phyloP scores from a whole-genome alignment of 2,797 vertebrate genomes.

The Pseudotriccus pelzelni region DNA sequence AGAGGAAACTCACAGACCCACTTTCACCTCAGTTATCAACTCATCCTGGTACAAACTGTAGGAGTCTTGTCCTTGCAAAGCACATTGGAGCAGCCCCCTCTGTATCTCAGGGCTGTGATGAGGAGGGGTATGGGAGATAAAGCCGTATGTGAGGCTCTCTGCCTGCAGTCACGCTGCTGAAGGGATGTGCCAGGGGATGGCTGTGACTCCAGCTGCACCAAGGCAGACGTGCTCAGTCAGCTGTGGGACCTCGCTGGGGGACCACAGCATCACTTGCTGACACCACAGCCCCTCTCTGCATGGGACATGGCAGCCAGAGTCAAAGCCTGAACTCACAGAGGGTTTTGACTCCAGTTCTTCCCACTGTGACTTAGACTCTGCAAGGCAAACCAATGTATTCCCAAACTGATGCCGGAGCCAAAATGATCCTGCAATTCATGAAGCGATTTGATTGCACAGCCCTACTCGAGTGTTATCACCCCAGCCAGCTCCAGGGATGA shows the following conservation, averaged over 20 bases:
- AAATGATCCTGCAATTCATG: background rate
- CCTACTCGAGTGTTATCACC: background rate
- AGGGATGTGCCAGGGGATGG: background rate
- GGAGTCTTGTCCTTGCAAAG: background rate
- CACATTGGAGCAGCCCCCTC: background rate
- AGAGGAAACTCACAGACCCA: background rate
- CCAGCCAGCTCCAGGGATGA: background rate
- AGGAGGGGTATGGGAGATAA: background rate
- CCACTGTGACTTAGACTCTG: background rate
- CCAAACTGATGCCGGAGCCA: background rate
- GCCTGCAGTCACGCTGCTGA: rapidly evolving
- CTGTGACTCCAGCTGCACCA: background rate
- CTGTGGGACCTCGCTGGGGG: background rate
- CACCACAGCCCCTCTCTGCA: background rate
- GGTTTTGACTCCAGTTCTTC: background rate
- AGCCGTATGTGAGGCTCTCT: background rate
- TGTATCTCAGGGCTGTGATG: background rate
- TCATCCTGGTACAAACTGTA: background rate
- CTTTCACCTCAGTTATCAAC: rapidly evolving
- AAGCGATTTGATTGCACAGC: background rate
- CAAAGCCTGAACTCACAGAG: background rate
- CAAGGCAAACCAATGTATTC: background rate
- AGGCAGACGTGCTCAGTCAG: background rate
- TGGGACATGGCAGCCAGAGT: background rate
- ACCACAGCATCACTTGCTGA: background rate